phyloP scores from a whole-genome alignment of 2,797 vertebrate species.

The Clarias platycephalus region DNA sequence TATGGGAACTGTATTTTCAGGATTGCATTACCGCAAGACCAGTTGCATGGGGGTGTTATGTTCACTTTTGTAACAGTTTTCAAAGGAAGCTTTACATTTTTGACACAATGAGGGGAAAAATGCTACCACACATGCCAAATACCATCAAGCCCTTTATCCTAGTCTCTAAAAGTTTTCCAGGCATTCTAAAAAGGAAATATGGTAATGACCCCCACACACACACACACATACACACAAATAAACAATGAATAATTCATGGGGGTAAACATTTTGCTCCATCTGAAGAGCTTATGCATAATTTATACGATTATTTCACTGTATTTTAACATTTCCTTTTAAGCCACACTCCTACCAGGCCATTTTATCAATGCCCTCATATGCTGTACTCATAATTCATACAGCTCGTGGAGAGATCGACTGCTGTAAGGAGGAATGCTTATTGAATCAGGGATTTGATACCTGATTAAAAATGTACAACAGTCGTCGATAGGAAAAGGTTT shows the following conservation, averaged over 20 bases:
- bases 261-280: constrained; percentile 61
- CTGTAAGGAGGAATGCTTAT: constrained; percentile 38
- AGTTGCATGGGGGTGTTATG: background rate
- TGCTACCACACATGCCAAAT: constrained; percentile 33
- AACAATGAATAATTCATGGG: constrained; percentile 63
- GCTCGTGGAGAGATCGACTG: constrained; percentile 36
- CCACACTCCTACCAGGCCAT: constrained; percentile 54
- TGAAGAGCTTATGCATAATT: constrained; percentile 66
- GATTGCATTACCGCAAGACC: constrained; percentile 20
- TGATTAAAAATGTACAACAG: constrained; percentile 25
- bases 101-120: constrained; percentile 31
- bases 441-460: constrained; percentile 20
- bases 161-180: constrained; percentile 56
- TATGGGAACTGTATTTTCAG: constrained; percentile 21
- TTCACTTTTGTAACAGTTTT: constrained; percentile 29
- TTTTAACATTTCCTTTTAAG: constrained; percentile 64
- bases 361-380: constrained; percentile 67
- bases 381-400: constrained; percentile 67
- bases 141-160: constrained; percentile 29
- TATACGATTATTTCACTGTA: constrained; percentile 61
- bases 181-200: constrained; percentile 65
- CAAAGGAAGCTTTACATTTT: constrained; percentile 40
- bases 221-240: constrained; percentile 38
- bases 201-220: constrained; percentile 25
- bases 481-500: constrained; percentile 23